These are phyloP conservation scores for Oeneis ivallda DNA, from an alignment of 2,888 invertebrate genomes.

Conservation along the genomic window DNA sequence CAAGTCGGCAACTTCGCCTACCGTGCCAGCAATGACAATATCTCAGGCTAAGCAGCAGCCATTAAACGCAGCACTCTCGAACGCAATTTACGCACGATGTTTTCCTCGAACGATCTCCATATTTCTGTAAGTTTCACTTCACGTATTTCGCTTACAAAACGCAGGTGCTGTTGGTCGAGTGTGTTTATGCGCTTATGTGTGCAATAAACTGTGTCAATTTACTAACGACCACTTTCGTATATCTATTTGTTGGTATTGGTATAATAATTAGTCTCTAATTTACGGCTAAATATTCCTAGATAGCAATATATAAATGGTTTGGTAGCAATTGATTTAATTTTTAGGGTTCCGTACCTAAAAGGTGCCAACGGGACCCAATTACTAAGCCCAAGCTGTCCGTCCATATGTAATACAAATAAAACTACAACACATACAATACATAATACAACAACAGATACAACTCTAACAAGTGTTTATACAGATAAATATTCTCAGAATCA, in stretches of 20 bases:
- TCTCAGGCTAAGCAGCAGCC: constrained; percentile 8
- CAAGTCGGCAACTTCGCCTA: too few relatives aligned
- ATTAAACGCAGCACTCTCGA: neutral
- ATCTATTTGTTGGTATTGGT: neutral
- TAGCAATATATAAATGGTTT: neutral
- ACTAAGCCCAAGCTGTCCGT: too few relatives aligned
- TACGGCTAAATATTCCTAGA: neutral
- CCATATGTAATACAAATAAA: too few relatives aligned
- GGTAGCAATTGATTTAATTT: neutral
- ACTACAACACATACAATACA: too few relatives aligned
- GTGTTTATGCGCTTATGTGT: constrained; percentile 12
- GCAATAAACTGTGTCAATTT: constrained; percentile 12
- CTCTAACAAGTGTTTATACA: too few relatives aligned
- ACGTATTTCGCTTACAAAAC: neutral
- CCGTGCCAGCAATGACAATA: neutral
- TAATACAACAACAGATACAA: too few relatives aligned
- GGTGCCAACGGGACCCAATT: too few relatives aligned
- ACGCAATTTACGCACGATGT: constrained; percentile 9
- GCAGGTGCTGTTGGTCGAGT: neutral
- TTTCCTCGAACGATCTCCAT: constrained; percentile 10
- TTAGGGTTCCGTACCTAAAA: too few relatives aligned
- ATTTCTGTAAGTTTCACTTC: constrained; percentile 13
- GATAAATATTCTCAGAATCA: neutral
- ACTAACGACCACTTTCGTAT: neutral
- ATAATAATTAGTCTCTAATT: constrained; percentile 8